phyloP scores from a whole-genome alignment of 2,888 invertebrate genomes.

The Alloplasta piceator region DNA sequence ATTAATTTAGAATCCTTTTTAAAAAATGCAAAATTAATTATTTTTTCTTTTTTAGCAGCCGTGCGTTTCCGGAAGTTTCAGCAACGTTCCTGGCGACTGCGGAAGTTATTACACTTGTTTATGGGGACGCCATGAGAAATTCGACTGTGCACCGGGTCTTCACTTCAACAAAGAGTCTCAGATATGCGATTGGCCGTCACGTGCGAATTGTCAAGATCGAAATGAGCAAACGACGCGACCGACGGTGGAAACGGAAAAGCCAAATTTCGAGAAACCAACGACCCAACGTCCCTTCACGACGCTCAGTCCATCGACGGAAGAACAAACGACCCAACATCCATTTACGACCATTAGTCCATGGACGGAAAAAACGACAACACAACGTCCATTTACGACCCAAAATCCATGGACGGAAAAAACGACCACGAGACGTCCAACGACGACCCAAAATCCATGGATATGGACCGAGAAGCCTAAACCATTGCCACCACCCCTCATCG shows the following conservation, averaged over 20 bases:
- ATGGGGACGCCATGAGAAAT: constrained; percentile 90
- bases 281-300: constrained; percentile 64
- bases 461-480: constrained; percentile 74
- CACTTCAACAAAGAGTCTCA: constrained; percentile 88
- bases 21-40: neutral
- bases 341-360: constrained; percentile 26
- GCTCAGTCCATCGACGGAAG: constrained; percentile 64
- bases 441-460: constrained; percentile 62
- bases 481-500: constrained; percentile 81
- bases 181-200: constrained; percentile 91
- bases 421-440: constrained; percentile 7
- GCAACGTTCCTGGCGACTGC: constrained; percentile 87
- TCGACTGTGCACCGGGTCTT: constrained; percentile 90
- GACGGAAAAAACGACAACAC: constrained; percentile 75
- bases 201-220: constrained; percentile 85
- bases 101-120: constrained; percentile 90
- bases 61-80: constrained; percentile 76
- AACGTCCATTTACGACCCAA: constrained; percentile 53
- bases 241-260: constrained; percentile 44
- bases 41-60: constrained; percentile 61
- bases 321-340: too few species aligned
- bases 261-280: constrained; percentile 73
- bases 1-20: too few species aligned
- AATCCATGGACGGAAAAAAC: constrained; percentile 57
- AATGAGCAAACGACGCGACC: constrained; percentile 54